Evolutionary conservation across 2,888 invertebrate genomes (phyloP).

Genomic region (Didymodactylos carnosus): DNA sequence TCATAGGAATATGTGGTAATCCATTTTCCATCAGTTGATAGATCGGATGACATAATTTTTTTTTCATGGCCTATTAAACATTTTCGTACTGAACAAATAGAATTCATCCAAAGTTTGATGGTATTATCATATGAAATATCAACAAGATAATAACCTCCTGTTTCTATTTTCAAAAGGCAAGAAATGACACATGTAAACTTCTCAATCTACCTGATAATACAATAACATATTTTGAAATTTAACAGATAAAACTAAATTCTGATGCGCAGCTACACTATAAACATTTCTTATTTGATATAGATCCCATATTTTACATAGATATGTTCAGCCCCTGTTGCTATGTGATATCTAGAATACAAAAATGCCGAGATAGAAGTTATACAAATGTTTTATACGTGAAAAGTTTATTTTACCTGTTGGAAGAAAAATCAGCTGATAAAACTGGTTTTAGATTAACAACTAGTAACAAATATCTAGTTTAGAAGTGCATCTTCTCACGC

Average conservation of each 20-base stretch:
- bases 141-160: conserved; percentile 58
- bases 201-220: not conserved
- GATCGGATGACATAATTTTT: conserved; percentile 10
- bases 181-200: not conserved
- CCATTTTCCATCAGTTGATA: conserved; percentile 11
- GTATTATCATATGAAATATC: conserved; percentile 80
- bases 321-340: conserved; percentile 77
- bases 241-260: conserved; percentile 64
- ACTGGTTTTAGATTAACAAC: conserved; percentile 84
- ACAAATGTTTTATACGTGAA: no score
- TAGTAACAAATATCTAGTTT: conserved; percentile 91
- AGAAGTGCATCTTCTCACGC: conserved; percentile 71
- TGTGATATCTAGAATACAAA: conserved; percentile 37
- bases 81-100: conserved; percentile 88
- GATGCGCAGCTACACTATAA: conserved; percentile 89
- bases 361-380: not conserved
- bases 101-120: conserved; percentile 80
- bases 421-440: conserved; percentile 66
- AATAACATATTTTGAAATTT: conserved; percentile 50
- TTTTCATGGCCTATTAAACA: conserved; percentile 12
- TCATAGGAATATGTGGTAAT: conserved; percentile 12
- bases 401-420: conserved; percentile 49
- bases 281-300: conserved; percentile 59
- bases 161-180: conserved; percentile 21
- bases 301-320: conserved; percentile 81